These are phyloP conservation scores for Acipenser oxyrinchus DNA, from an alignment of 2,797 vertebrate species.

Conservation along the genomic window DNA sequence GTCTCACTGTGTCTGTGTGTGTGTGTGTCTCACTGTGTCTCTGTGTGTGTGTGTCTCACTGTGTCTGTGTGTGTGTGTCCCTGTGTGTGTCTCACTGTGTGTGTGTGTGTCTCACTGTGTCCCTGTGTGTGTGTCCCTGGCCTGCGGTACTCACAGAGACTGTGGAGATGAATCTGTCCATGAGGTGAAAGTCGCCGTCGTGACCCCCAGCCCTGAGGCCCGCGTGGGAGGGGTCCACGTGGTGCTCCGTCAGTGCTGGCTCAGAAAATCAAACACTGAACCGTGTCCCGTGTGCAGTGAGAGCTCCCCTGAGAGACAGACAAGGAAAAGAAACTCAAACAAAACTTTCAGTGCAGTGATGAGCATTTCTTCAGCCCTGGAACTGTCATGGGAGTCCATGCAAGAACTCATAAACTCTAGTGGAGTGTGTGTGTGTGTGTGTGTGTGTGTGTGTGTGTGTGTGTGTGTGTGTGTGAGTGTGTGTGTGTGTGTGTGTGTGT, in stretches of 20 bases:
- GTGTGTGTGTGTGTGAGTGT: neutral
- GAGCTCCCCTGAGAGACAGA: conserved; percentile 58
- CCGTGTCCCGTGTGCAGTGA: conserved; percentile 33
- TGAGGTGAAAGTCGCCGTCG: conserved; percentile 67
- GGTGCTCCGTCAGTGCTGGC: conserved; percentile 45
- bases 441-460: neutral
- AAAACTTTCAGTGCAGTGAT: no score
- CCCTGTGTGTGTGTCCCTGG: neutral
- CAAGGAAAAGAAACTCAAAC: no score
- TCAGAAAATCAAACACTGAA: conserved; percentile 68
- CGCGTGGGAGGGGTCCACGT: neutral
- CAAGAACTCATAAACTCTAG: no score
- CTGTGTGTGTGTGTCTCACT: no score
- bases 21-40: no score
- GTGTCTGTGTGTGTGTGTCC: no score
- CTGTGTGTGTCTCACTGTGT: neutral
- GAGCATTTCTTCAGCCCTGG: no score
- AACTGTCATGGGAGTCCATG: no score
- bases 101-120: neutral
- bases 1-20: no score
- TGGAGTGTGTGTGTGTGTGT: neutral
- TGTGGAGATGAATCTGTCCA: conserved; percentile 64
- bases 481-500: conserved; percentile 9
- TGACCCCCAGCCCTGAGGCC: conserved; percentile 45
- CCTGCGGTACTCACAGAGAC: conserved; percentile 53